Evolutionary conservation across 2,797 vertebrate species (phyloP).

Genomic region (Leucoraja ocellata): DNA sequence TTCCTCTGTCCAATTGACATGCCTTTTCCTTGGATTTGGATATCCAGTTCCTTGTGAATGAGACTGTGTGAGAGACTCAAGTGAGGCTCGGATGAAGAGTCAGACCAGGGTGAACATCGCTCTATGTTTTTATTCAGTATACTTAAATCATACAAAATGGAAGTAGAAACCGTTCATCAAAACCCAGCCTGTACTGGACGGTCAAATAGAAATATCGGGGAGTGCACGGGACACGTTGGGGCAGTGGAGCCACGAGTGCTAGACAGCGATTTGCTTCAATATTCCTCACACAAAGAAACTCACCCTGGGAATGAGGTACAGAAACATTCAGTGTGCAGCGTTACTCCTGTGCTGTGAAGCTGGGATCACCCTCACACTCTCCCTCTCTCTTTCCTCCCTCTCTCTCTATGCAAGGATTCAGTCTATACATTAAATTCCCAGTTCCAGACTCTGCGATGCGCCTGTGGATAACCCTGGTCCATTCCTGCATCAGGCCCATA

Average conservation of each 20-base stretch:
- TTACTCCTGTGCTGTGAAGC: not conserved
- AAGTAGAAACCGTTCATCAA: conserved; percentile 23
- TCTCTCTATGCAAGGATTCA: not conserved
- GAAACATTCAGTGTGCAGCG: not conserved
- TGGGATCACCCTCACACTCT: not conserved
- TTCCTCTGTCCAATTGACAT: too few species aligned
- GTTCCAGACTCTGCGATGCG: too few species aligned
- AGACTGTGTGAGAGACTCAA: too few species aligned
- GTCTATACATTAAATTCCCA: not conserved
- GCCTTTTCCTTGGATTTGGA: too few species aligned
- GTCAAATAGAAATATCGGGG: not conserved
- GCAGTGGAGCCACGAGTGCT: not conserved
- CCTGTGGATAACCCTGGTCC: not conserved
- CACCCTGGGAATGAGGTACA: not conserved
- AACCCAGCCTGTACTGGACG: not conserved
- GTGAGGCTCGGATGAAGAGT: not conserved
- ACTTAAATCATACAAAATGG: conserved; percentile 35
- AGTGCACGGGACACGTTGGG: not conserved
- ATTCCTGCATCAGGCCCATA: not conserved
- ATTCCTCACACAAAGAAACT: not conserved
- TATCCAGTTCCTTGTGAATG: too few species aligned
- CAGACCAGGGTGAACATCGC: not conserved
- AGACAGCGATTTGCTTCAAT: not conserved
- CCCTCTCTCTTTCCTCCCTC: not conserved
- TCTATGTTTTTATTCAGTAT: not conserved